Evolutionary conservation across 2,888 invertebrate species (phyloP).

Genomic region (Hypselothyrea guttata): DNA sequence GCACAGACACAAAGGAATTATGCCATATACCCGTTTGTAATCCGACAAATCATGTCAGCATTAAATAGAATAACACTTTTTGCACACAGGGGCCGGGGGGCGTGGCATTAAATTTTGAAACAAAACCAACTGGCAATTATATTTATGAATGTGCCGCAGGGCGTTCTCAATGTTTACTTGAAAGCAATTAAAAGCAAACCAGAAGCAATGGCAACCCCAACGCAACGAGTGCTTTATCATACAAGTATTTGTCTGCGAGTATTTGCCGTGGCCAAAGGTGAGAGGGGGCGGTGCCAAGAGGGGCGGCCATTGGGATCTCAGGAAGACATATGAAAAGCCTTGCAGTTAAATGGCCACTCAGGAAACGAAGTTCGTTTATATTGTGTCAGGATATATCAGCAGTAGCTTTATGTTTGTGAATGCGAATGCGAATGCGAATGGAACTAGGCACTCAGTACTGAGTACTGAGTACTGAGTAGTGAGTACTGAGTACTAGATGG

Average conservation of each 20-base stretch:
- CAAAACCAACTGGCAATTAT: constrained; percentile 65
- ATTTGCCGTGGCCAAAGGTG: constrained; percentile 60
- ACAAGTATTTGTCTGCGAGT: constrained; percentile 59
- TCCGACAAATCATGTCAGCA: constrained; percentile 44
- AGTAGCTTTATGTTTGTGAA: constrained; percentile 63
- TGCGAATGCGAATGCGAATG: constrained; percentile 29
- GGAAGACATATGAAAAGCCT: constrained; percentile 61
- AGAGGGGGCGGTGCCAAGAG: not conserved
- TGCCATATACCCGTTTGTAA: constrained; percentile 26
- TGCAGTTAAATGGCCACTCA: constrained; percentile 75
- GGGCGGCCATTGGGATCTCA: constrained; percentile 1
- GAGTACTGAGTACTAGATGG: no score
- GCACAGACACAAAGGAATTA: no score
- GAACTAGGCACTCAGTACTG: not conserved
- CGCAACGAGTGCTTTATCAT: constrained; percentile 63
- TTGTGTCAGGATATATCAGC: constrained; percentile 73
- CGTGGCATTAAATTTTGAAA: constrained; percentile 43
- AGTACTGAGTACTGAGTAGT: constrained; percentile 1
- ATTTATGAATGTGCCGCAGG: constrained; percentile 69
- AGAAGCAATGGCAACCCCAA: constrained; percentile 30
- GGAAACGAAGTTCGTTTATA: constrained; percentile 77
- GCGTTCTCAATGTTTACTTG: constrained; percentile 70
- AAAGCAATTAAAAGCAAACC: constrained; percentile 72
- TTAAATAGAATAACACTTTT: constrained; percentile 40
- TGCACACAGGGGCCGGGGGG: constrained; percentile 1